Base-by-base conservation (phyloP, 1,140 invertebrate genomes). In the Hypothenemus hampei region DNA sequence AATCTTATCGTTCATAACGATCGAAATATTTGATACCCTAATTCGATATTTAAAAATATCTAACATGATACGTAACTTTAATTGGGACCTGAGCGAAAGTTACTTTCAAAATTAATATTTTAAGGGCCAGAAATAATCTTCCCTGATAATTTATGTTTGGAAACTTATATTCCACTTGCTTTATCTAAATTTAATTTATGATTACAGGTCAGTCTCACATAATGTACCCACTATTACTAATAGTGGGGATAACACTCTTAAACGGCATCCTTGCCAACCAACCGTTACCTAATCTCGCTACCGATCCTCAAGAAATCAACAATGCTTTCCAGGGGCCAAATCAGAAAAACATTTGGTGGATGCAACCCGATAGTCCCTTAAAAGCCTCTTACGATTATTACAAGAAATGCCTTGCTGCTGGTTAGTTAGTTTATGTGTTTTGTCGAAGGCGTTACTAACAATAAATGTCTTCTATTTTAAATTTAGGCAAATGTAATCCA, bases 301-400 rank as follows among this genome's bases (percentile, higher is more conserved):
- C 59, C 37, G 45, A 62, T 48, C 57, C 57, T 13, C 46, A 52
- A 8, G 59, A 64, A 35, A 57, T 65, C 37, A 63, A 65, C 49
- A 23, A 43, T 15, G 61, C 57, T 16, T 39, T 44, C 39, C 13
- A 40, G 1, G 3, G 23, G 18, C 44, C 22, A 11, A 52, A 49
- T 29, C 46, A 52, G 6, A 44, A 63, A 29, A 46, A 59, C n/a
- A 58, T 61, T 53, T 79, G 77, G 77, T 79, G 78, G 78, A 73
- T 75, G 70, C 69, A 66, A 36, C 57, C 73, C 22, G 68, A 80
- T 53, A 77, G 75, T 1, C 77, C 78, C 0, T 74, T 80, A 64
- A 78, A 76, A 50, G 68, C 63, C 36, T 67, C 69, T 23, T 62
- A 70, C 40, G 66, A 71, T 15, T 59, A 65, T 29, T 71, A 62